Evolutionary conservation across 2,888 invertebrate genomes (phyloP), one percentile per base, ranked within the genome.

Genomic region (Thyatira batis): DNA sequence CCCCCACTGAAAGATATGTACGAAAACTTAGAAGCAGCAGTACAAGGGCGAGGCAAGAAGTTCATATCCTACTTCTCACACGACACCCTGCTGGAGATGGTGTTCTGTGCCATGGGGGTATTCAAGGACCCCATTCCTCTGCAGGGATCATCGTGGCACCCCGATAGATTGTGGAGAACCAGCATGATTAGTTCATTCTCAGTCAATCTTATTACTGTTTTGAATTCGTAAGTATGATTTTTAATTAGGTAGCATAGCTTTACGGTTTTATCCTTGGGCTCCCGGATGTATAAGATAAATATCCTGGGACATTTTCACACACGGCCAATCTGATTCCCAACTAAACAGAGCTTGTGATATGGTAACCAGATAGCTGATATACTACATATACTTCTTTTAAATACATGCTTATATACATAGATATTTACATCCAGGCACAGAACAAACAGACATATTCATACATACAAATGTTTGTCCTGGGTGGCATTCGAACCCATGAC

Each of bases 51-150:
- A 1, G 61, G 84, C 67, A 65, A 82, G 86, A 93, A 93, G 57
- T 93, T 94, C 0, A 85, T 94, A 0, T 94, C 95, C 25, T 94
- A 95, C 69, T 96, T 97, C 76, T 93, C 94, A 0, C 95, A 96
- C 69, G 93, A 95, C 44, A 92, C 94, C 0, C 93, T 94, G 61
- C 67, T 96, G 55, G 93, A 94, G 70, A 93, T 95, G 69, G 85
- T 94, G 1, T 83, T 94, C 59, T 92, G 93, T 0, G 93, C 95
- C 0, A 76, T 97, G 74, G 95, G 93, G 0, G 87, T 95, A 8
- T 93, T 89, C 51, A 92, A 93, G 63, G 96, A 96, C 67, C 78
- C 84, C 0, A 69, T 76, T 6, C 85, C 91, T 0, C 78, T 95
- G n/a, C 87, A 85, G 0, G 94, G 94, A 0, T 84, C 88, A 3